Evolutionary conservation across 1,140 invertebrate genomes (phyloP).

Genomic region (Scaptomyza graminum): DNA sequence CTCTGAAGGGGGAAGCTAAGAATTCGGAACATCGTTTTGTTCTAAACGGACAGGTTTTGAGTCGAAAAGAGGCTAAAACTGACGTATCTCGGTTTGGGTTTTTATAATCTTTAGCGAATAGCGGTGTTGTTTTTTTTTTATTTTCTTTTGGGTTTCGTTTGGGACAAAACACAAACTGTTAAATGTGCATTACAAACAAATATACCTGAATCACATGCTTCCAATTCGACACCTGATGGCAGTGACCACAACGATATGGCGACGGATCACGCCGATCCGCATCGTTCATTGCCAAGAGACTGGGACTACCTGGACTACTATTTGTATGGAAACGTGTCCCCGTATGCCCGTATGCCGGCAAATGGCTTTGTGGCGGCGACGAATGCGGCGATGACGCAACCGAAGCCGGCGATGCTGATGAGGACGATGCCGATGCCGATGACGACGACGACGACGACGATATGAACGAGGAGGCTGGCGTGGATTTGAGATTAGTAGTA

Average conservation of each 20-base stretch:
- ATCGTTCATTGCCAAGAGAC: conserved; percentile 73
- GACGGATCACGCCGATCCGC: conserved; percentile 83
- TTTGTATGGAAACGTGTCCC: conserved; percentile 57
- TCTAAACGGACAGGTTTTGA: conserved; percentile 6
- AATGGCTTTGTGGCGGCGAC: conserved; percentile 28
- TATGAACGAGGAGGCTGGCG: conserved; percentile 49
- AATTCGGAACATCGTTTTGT: too few relatives aligned
- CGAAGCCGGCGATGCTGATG: conserved; percentile 49
- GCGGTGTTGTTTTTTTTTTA: conserved; percentile 4
- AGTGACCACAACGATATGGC: conserved; percentile 90
- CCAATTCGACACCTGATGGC: conserved; percentile 91
- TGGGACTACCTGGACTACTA: conserved; percentile 77
- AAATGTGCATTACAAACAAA: conserved; percentile 69
- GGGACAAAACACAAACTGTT: conserved; percentile 78
- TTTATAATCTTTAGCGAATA: conserved; percentile 5
- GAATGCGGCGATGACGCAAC: conserved; percentile 47
- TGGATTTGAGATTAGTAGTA: conserved; percentile 62
- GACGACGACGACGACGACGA: conserved; percentile 39
- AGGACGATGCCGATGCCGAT: conserved; percentile 52
- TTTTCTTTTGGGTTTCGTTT: conserved; percentile 38
- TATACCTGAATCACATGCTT: conserved; percentile 92
- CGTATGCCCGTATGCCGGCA: conserved; percentile 24
- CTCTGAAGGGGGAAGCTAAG: not conserved
- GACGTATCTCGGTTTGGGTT: conserved; percentile 30
- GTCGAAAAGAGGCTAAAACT: not conserved